phyloP scores from a whole-genome alignment of 2,888 invertebrate genomes.

The Meghimatium bilineatum region DNA sequence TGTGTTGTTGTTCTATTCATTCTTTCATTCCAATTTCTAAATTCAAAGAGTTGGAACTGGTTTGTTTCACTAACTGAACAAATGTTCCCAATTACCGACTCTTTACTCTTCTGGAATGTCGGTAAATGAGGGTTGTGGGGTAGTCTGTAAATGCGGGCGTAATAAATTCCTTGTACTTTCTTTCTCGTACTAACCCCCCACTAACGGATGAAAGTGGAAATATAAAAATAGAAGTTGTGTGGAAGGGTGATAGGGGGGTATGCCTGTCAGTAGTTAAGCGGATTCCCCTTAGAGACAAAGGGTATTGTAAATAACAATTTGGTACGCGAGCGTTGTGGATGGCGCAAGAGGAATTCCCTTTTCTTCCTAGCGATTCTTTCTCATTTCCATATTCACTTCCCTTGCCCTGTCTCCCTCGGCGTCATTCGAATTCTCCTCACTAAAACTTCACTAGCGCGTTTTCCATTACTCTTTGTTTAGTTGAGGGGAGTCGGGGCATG shows the following conservation, averaged over 20 bases:
- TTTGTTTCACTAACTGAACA: neutral
- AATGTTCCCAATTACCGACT: neutral
- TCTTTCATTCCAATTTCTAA: neutral
- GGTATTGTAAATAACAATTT: slow-evolving; percentile 37
- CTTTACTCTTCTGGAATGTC: neutral
- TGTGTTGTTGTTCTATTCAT: neutral
- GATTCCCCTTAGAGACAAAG: slow-evolving; percentile 23
- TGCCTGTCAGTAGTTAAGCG: slow-evolving; percentile 1
- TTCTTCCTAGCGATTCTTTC: neutral
- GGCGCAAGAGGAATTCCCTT: slow-evolving; percentile 43
- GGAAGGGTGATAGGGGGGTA: neutral
- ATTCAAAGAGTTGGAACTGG: neutral
- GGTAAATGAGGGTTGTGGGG: too few species aligned
- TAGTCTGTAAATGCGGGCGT: neutral
- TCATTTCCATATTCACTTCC: neutral
- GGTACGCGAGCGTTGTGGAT: neutral
- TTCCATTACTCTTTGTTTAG: slow-evolving; percentile 46
- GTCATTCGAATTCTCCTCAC: slow-evolving; percentile 31
- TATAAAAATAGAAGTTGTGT: neutral
- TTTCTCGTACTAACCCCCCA: neutral
- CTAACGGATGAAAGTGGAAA: neutral
- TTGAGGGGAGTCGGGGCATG: neutral
- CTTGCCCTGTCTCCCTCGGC: neutral
- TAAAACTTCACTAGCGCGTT: slow-evolving; percentile 14
- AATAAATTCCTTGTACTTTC: neutral